Evolutionary conservation across 2,113 vertebrate genomes (phyloP).

Genomic region (Camelus dromedarius): DNA sequence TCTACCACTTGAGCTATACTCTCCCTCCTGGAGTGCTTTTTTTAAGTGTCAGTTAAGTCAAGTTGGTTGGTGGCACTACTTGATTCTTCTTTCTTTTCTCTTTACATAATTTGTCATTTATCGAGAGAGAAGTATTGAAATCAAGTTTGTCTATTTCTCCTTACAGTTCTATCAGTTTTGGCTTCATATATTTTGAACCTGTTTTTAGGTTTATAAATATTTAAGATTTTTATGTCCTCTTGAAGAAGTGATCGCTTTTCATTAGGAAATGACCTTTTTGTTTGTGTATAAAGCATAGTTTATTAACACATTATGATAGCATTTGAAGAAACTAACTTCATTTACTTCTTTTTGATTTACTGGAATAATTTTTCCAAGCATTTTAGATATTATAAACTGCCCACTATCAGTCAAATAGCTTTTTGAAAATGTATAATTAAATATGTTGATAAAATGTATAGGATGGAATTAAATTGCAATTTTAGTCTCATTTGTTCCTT

Average conservation of each 20-base stretch:
- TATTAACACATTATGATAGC: neutral
- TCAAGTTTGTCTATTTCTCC: neutral
- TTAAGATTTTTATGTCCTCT: neutral
- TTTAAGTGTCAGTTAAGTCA: neutral
- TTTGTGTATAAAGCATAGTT: neutral
- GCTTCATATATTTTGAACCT: neutral
- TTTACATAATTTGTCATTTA: neutral
- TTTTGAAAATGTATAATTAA: neutral
- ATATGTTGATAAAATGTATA: neutral
- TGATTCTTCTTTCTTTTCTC: neutral
- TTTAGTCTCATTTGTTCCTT: neutral
- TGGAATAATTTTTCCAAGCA: neutral
- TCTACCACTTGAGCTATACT: too few species aligned
- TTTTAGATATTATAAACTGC: neutral
- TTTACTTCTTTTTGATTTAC: neutral
- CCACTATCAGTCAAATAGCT: neutral
- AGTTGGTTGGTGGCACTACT: neutral
- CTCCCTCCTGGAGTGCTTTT: neutral
- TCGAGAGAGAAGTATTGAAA: neutral
- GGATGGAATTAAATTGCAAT: neutral
- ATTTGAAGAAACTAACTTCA: neutral
- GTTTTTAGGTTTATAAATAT: neutral
- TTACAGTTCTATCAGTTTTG: neutral
- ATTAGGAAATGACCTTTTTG: neutral
- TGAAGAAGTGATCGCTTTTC: neutral